Evolutionary conservation across 1,140 invertebrate genomes (phyloP), one percentile per base, ranked within the genome.

Genomic region (Ceratina calcarata): DNA sequence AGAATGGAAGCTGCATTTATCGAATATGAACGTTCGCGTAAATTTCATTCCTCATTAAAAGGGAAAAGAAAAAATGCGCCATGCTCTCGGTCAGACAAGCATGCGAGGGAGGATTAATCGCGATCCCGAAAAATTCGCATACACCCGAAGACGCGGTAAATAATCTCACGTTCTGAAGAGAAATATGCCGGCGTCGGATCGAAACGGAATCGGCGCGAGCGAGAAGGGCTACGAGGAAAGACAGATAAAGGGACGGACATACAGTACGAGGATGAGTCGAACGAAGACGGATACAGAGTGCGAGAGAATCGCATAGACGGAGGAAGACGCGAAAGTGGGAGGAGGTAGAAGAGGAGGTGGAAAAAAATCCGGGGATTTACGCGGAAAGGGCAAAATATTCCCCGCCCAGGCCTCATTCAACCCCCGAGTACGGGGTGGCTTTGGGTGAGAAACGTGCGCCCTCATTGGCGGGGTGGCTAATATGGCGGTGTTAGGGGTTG

Each of bases 401-500:
- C 90, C 92, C 92, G 92, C 92, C 92, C 91, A 91, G 89, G 87
- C 84, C 87, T 91, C 91, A 92, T 93, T 93, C 91, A 92, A 91
- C 87, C 88, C 86, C 89, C 86, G 85, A 88, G 87, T 84, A 89
- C 83, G 82, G 89, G 89, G 88, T 87, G 89, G 91, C 90, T 91
- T 87, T 92, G 91, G 90, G 90, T 91, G 89, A 86, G 87, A 88
- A 85, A 81, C 89, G 84, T 80, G 81, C 79, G 74, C 71, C 86
- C 84, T 87, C 89, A 93, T 93, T 92, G 92, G 92, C 81, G 87
- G 86, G 86, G 83, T 77, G 87, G 91, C 91, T 91, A 92, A 93
- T 92, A 93, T 93, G 92, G 92, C 91, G 92, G 92, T 91, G 92
- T 92, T 83, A 88, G 88, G 69, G 87, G 81, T 81, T 86, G 77